phyloP scores from a whole-genome alignment of 2,113 vertebrate genomes.

The Myrmecobius fasciatus region DNA sequence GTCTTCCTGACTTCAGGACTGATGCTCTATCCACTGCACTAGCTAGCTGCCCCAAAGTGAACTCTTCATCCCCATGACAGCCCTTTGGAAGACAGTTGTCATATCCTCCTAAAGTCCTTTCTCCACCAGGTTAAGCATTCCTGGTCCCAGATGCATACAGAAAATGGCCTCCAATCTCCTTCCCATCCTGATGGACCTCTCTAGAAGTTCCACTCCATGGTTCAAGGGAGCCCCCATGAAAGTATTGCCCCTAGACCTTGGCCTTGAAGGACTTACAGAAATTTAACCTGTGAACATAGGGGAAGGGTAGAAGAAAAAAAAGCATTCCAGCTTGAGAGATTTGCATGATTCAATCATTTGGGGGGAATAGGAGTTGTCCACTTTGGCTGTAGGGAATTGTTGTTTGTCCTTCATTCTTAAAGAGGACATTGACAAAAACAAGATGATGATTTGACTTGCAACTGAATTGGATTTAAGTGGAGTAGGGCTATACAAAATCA shows the following conservation, averaged over 20 bases:
- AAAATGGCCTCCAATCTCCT: rapidly evolving
- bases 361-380: not conserved
- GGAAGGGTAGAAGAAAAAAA: not conserved
- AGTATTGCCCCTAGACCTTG: not conserved
- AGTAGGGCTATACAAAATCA: too few species aligned
- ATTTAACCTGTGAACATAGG: not conserved
- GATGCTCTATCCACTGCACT: too few species aligned
- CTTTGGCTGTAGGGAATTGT: not conserved
- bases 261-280: not conserved
- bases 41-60: too few species aligned
- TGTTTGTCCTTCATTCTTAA: too few species aligned
- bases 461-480: too few species aligned
- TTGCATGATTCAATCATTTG: not conserved
- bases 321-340: not conserved
- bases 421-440: too few species aligned
- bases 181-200: not conserved
- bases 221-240: not conserved
- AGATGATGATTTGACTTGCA: too few species aligned
- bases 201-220: not conserved
- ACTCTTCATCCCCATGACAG: not conserved
- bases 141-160: not conserved
- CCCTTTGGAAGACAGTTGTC: not conserved
- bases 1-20: too few species aligned
- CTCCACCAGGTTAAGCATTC: not conserved
- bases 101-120: not conserved